Base-by-base conservation (phyloP, 1,140 invertebrate species). In the Drosophila ercepeae region DNA sequence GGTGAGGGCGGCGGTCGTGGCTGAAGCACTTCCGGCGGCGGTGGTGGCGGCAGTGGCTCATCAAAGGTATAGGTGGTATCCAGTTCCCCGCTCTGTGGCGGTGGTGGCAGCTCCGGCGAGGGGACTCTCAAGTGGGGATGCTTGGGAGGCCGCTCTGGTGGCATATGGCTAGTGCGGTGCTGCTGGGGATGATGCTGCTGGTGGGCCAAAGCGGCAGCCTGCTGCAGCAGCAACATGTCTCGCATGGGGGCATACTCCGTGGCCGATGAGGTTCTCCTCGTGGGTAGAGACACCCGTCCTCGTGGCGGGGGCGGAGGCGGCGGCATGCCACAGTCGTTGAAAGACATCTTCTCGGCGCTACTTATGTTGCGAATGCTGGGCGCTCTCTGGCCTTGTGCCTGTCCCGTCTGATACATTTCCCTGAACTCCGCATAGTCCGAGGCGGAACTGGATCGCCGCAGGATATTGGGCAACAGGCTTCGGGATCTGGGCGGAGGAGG, bases 41-140 rank as follows among this genome's bases (percentile, higher is more conserved):
- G 93, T 16, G 95, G 95, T 6, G 95, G 95, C n/a, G 95, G 95
- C 46, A 96, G 90, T 4, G 95, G 95, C 82, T 95, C 95, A 72
- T 96, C 95, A 32, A 88, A 78, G 45, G 94, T 91, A 25, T 94
- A 89, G 25, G 68, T 93, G 69, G 94, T 94, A 73, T 93, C 93
- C 69, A 95, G 93, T 21, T 93, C 36, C 36, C 36, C 91, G 13
- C 93, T 94, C 5, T 94, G 94, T 5, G 95, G 94, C 6, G 95
- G 95, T 4, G 94, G 94, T n/a, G 95, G 95, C 71, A 95, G 77
- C 78, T 95, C 95, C 0, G 95, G 95, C 79, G 94, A 95, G 1
- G 94, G 93, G n/a, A 95, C 92, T 18, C 94, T 91, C 27, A 91
- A 79, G 77, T 95, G 94, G 0, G 95, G 95, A 89, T 96, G 96